phyloP scores from a whole-genome alignment of 2,888 invertebrate genomes.

The Cephus spinipes region DNA sequence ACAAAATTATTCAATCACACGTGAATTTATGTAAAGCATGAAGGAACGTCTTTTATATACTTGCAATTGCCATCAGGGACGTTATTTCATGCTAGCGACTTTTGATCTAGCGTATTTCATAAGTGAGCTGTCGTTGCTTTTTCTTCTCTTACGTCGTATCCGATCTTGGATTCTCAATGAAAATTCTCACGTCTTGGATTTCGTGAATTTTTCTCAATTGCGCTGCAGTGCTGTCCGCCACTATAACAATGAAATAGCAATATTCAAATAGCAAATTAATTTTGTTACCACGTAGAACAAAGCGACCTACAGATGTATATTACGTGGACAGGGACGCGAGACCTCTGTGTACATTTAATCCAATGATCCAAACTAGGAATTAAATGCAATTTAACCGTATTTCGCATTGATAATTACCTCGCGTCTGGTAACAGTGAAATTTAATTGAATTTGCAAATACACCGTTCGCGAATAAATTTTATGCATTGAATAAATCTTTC shows the following conservation, averaged over 20 bases:
- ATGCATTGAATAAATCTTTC: background rate
- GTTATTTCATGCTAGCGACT: background rate
- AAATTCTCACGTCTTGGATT: background rate
- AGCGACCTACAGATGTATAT: background rate
- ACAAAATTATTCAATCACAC: background rate
- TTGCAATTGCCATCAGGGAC: background rate
- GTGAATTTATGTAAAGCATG: background rate
- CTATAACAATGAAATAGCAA: background rate
- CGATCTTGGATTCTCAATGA: background rate
- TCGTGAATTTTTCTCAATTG: background rate
- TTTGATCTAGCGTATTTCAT: background rate
- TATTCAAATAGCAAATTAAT: background rate
- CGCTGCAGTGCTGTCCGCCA: background rate
- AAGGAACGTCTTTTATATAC: background rate
- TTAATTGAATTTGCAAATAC: background rate
- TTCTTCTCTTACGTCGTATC: background rate
- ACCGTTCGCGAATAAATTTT: background rate
- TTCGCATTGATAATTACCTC: background rate
- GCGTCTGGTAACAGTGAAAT: background rate
- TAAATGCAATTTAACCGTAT: background rate
- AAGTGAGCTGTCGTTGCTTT: background rate
- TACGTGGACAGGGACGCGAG: background rate
- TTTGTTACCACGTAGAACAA: background rate
- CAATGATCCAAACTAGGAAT: background rate
- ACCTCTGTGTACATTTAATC: background rate